phyloP scores from a whole-genome alignment of 2,888 invertebrate genomes.

The Drosophila quasianomalipes region DNA sequence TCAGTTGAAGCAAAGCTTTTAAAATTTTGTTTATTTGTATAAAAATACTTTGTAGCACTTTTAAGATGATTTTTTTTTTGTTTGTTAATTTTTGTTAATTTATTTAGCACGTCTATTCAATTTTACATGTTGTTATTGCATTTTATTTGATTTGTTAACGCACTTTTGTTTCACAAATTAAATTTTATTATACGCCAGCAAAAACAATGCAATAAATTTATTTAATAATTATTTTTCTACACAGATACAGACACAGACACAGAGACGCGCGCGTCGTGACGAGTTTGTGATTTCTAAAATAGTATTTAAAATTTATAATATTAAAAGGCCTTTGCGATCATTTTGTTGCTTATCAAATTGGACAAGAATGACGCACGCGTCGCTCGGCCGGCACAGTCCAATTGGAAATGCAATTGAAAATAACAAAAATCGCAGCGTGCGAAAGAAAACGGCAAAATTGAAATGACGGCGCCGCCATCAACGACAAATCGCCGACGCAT shows the following conservation, averaged over 20 bases:
- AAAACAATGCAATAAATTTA: constrained; percentile 37
- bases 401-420: constrained; percentile 79
- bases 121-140: not conserved
- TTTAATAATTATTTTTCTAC: not conserved
- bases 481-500: constrained; percentile 59
- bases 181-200: constrained; percentile 14
- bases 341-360: constrained; percentile 44
- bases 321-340: not conserved
- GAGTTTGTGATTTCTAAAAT: constrained; percentile 12
- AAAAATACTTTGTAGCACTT: not conserved
- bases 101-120: not conserved
- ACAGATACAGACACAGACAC: not conserved
- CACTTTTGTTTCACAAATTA: constrained; percentile 2
- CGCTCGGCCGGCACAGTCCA: constrained; percentile 50
- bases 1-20: not conserved
- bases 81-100: not conserved
- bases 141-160: not conserved
- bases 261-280: constrained; percentile 5
- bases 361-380: constrained; percentile 53
- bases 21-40: not conserved
- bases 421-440: constrained; percentile 54
- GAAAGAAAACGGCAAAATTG: constrained; percentile 65
- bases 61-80: constrained; percentile 4
- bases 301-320: constrained; percentile 5
- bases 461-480: constrained; percentile 52